A percentile compares a stretch with the other conserved stretches of the same genome.
Conservation (phyloP, 2,113 vertebrate species). For the Alethe diademata region DNA sequence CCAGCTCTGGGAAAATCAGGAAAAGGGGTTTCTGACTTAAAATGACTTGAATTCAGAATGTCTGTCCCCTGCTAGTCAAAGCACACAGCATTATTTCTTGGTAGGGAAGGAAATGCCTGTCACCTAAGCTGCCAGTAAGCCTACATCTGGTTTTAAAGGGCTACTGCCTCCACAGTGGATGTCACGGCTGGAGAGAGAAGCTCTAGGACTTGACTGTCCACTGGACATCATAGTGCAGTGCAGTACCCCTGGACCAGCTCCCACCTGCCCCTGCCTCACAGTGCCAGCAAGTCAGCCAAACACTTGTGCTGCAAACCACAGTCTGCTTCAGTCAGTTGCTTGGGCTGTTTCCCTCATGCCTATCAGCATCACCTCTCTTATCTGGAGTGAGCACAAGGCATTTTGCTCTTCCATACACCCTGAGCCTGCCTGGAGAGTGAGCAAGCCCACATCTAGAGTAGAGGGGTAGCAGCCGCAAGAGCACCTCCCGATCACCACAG, state of each 20-base stretch:
- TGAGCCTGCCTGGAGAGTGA: background rate
- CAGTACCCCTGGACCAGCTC: background rate
- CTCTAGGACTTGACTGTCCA: background rate
- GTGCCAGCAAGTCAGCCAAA: background rate
- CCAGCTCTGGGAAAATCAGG: background rate
- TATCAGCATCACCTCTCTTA: constrained; percentile 47
- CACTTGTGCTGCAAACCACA: background rate
- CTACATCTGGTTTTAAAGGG: background rate
- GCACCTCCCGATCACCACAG: background rate
- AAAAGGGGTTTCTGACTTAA: background rate
- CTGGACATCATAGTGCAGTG: background rate
- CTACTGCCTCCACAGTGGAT: background rate
- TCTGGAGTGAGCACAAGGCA: constrained; percentile 1
- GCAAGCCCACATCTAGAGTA: background rate
- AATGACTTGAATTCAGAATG: background rate
- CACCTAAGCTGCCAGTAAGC: background rate
- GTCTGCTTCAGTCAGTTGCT: background rate
- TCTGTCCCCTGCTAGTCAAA: background rate
- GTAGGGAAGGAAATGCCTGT: background rate
- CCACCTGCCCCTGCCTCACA: background rate
- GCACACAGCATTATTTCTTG: background rate
- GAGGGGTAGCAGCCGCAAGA: background rate
- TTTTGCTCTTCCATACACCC: background rate
- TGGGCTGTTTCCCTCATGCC: background rate
- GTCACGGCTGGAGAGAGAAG: background rate